Base-by-base conservation (phyloP, 2,888 invertebrate genomes). In the Microctonus hyperodae region DNA sequence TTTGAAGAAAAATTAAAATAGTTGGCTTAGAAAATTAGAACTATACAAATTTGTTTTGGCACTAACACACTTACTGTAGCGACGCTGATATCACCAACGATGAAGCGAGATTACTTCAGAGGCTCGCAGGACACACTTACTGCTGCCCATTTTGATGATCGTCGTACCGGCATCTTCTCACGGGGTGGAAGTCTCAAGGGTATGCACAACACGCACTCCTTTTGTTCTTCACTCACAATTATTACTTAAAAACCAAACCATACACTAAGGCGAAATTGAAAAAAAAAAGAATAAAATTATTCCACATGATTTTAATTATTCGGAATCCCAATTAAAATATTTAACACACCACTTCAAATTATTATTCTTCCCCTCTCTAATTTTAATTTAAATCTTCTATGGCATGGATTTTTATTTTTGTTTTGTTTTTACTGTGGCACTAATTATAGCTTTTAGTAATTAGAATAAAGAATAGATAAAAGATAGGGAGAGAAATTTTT, bases 41-140 rank as follows among this genome's bases (percentile, higher is more conserved):
- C 76, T 73, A 74, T 61, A 40, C 64, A 76, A 7, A 44, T 74
- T 71, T 76, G 73, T 74, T 78, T 76, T 80, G 78, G 81, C 82
- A 81, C 81, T 83, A 80, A 82, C 80, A 79, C 79, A 80, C 81
- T 83, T 79, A 81, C 81, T 81, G 72, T 82, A 84, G 84, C 83
- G 78, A 81, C 81, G 81, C 82, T 83, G 83, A 86, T 85, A 76
- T 87, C 88, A 74, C 88, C 89, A 76, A 89, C 90, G 77, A 92
- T 94, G 91, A 90, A 92, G 86, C 90, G 94, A 84, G 94, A 95
- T 87, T 94, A 93, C 89, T 94, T 93, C 88, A 90, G 93, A 87
- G 94, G 95, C 84, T 95, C 94, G 74, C 94, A 94, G 88, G 95
- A 95, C 88, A 93, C 93, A 85, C 89, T 95, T 80, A 92, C 92